A percentile compares a stretch with the other conserved stretches of the same genome.
phyloP scores from a whole-genome alignment of 2,113 vertebrate species.

The Phoxinus phoxinus region DNA sequence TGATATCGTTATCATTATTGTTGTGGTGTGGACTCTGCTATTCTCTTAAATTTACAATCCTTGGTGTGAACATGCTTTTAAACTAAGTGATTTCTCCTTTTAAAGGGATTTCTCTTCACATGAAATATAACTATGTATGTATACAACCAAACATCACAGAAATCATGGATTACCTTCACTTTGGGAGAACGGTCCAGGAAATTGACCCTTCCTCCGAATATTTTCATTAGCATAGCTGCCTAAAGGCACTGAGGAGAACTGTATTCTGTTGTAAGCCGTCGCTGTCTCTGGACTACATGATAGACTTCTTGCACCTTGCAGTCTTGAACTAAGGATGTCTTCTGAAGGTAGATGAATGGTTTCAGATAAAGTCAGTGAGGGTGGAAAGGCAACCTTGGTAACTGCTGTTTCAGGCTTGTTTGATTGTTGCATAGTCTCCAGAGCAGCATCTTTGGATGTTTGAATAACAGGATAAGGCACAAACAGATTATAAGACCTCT shows the following conservation, averaged over 20 bases:
- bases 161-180: slow-evolving; percentile 37
- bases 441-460: neutral
- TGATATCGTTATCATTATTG: no score
- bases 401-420: neutral
- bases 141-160: neutral
- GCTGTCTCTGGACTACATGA: slow-evolving; percentile 23
- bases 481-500: slow-evolving; percentile 1
- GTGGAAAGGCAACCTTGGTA: neutral
- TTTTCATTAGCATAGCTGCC: slow-evolving; percentile 18
- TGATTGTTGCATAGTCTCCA: slow-evolving; percentile 2
- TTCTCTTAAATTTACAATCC: no score
- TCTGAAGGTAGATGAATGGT: slow-evolving; percentile 24
- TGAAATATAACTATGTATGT: neutral
- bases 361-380: neutral
- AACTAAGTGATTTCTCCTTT: neutral
- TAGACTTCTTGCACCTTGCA: neutral
- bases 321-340: neutral
- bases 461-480: neutral
- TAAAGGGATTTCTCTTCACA: slow-evolving; percentile 1
- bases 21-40: no score
- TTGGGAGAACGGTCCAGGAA: neutral
- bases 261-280: slow-evolving; percentile 17
- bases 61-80: no score
- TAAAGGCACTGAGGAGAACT: neutral
- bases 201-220: slow-evolving; percentile 7